Base-by-base conservation (phyloP, 1,140 invertebrate genomes). In the Diprion similis region DNA sequence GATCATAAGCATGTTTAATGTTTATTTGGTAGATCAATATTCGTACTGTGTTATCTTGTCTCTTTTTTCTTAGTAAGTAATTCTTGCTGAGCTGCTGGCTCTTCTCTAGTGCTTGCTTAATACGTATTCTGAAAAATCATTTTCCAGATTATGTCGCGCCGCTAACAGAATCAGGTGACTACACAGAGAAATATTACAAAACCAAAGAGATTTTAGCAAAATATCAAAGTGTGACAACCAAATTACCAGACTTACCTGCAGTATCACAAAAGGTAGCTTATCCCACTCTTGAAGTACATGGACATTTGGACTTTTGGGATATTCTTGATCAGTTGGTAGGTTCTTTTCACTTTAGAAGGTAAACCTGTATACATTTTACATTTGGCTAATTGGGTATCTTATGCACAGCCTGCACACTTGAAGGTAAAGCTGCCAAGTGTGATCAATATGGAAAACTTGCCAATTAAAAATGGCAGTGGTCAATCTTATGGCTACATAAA, bases 401-500 rank as follows among this genome's bases (percentile, higher is more conserved):
- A 11, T 19, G 11, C 71, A 9, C 70, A 78, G 73, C 67, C 70
- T 67, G 18, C 59, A 51, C 66, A 68, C 10, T 51, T 70, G 24
- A 76, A 74, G 65, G 77, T 81, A 19, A 51, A 48, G 15, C 66
- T 68, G 15, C 48, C 80, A 51, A 75, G 77, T 45, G 66, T 84
- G 13, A 64, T 87, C 3, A 77, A 86, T 18, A 92, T 92, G 91
- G 91, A 92, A 80, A 79, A 85, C 69, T 80, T 92, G n/a, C 80
- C 86, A n/a, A 88, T 91, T n/a, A 89, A 91, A 76, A 83, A 88
- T 70, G 83, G 83, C 10, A 87, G 83, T 77, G 89, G 89, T 1
- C 91, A 92, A 81, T 89, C 88, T 72, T 91, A 90, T 79, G 92
- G 92, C 0, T 92, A 90, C 75, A 88, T 91, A 71, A 71, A 91